Base-by-base conservation (phyloP, 1,140 invertebrate genomes). In the Pogonus chalceus region DNA sequence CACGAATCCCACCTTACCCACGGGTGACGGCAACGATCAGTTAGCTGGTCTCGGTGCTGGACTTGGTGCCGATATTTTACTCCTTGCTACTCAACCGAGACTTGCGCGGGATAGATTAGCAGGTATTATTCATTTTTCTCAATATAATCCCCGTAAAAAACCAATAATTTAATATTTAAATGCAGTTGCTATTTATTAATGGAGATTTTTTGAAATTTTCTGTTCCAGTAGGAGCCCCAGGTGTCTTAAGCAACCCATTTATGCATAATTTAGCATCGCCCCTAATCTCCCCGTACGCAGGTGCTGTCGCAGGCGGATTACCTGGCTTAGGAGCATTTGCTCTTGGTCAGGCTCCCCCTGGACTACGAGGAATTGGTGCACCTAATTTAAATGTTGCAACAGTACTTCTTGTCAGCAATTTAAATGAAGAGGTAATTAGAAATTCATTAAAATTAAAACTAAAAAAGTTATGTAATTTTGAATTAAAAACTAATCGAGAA, bases 1-100 rank as follows among this genome's bases (percentile, higher is more conserved):
- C 76, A 99, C 96, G 57, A 98, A 99, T 73, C 95, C 96, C 21
- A 88, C 84, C 65, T 79, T 99, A 65, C 95, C 96, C 0, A 91
- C 91, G 43, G 96, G 96, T 20, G 96, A 98, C 76, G 74, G 80
- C 22, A 68, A 69, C 55, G 71, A 66, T 56, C 67, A 69, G 49
- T 48, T 70, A 50, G 66, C 67, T 14, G 81, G 83, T 51, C 70
- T 84, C 39, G 75, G 75, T 22, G 76, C 74, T 24, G 75, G 76
- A 12, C 60, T 78, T 18, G 74, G 75, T 23, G 75, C 76, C 18
- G 75, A 74, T 55, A 76, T 79, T 59, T 56, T 78, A 31, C 67
- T 76, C 2, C 64, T 79, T 50, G 76, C 68, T 2, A 60, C 68
- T 4, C 68, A 70, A 55, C 68, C 68, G 1, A 70, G 51, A 18